Evolutionary conservation across 35 echinoderm and acorn worm species (phyloP).

Genomic region (Patiria miniata): DNA sequence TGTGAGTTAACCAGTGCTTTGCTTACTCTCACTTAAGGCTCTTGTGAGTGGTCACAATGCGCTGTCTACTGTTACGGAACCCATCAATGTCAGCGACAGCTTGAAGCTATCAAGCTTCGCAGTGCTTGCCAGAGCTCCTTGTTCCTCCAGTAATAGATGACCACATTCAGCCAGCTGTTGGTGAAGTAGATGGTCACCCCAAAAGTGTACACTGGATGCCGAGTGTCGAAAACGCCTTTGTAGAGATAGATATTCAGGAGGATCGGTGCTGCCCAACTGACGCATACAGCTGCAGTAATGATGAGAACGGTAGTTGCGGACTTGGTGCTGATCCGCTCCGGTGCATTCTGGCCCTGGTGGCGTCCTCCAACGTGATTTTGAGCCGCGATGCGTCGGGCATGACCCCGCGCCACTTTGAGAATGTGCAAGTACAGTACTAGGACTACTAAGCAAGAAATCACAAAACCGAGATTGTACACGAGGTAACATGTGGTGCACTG

Average conservation of each 20-base stretch:
- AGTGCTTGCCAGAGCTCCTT: conserved; percentile 7
- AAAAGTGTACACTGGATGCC: too few species aligned
- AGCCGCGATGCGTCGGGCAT: not conserved
- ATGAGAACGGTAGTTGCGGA: not conserved
- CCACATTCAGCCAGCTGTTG: conserved; percentile 18
- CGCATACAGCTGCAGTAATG: not conserved
- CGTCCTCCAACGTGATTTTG: not conserved
- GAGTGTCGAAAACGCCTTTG: too few species aligned
- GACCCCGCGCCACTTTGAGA: too few species aligned
- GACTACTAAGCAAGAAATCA: not conserved
- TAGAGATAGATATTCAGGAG: too few species aligned
- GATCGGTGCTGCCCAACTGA: not conserved
- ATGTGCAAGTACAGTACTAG: too few species aligned
- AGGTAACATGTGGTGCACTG: not conserved
- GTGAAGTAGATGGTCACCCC: too few species aligned
- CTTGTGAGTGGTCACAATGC: too few species aligned
- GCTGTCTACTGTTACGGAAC: not conserved
- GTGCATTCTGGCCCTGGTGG: not conserved
- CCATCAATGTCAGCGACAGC: not conserved
- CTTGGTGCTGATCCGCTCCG: not conserved
- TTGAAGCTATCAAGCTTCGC: not conserved
- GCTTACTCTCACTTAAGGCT: too few species aligned
- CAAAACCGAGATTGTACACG: not conserved
- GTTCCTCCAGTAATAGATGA: conserved; percentile 39
- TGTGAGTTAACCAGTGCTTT: too few species aligned